phyloP scores from a whole-genome alignment of 1,140 invertebrate species.

The Tetramorium simillimum region DNA sequence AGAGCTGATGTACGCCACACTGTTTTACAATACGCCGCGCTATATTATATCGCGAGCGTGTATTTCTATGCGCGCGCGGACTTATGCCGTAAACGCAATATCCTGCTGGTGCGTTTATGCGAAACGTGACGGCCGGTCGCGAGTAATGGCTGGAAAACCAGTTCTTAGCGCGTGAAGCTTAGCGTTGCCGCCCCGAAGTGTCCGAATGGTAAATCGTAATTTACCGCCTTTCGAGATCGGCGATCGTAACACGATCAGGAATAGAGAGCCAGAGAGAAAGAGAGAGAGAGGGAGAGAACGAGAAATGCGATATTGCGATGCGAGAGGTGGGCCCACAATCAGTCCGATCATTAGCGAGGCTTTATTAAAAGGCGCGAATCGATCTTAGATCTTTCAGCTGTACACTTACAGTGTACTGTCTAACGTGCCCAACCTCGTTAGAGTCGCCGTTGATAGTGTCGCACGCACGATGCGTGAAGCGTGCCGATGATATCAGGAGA shows the following conservation, averaged over 20 bases:
- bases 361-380: conserved; percentile 12
- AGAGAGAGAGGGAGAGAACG: conserved; percentile 53
- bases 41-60: conserved; percentile 30
- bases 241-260: conserved; percentile 41
- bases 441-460: conserved; percentile 15
- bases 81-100: conserved; percentile 71
- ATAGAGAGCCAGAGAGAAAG: not conserved
- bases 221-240: conserved; percentile 46
- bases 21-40: conserved; percentile 35
- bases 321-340: not conserved
- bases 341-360: conserved; percentile 9
- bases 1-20: conserved; percentile 7
- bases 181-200: conserved; percentile 51
- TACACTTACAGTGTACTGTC: not conserved
- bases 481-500: conserved; percentile 23
- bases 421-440: conserved; percentile 1
- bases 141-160: conserved; percentile 77
- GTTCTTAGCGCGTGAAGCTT: conserved; percentile 65
- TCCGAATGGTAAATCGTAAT: conserved; percentile 62
- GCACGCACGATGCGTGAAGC: conserved; percentile 9
- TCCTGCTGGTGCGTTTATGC: conserved; percentile 73
- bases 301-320: conserved; percentile 45
- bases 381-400: not conserved
- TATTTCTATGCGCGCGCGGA: conserved; percentile 56
- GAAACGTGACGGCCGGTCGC: conserved; percentile 68